Evolutionary conservation across 2,113 vertebrate species (phyloP).

Genomic region (Tyrannus savana): DNA sequence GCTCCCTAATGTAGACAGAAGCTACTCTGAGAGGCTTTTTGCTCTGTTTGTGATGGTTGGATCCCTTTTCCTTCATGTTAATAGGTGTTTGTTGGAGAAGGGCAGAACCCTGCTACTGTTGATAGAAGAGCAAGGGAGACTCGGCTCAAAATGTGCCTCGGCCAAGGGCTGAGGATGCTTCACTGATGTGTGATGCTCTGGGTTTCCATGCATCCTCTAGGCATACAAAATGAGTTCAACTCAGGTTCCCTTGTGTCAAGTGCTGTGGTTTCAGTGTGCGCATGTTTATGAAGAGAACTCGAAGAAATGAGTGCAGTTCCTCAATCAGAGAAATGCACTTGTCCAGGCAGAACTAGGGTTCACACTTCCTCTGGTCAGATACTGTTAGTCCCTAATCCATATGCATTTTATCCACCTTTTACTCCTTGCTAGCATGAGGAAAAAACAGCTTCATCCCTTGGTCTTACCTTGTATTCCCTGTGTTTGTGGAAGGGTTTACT

Average conservation of each 20-base stretch:
- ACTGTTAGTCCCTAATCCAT: not conserved
- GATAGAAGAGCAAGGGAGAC: not conserved
- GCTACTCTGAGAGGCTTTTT: not conserved
- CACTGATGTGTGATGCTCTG: not conserved
- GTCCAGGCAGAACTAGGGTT: not conserved
- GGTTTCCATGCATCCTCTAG: not conserved
- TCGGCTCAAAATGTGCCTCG: not conserved
- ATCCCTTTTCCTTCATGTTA: accelerated
- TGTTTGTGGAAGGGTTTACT: not conserved
- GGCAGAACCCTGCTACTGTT: accelerated
- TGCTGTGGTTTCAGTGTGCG: not conserved
- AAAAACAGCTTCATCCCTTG: not conserved
- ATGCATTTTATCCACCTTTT: not conserved
- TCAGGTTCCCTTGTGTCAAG: not conserved
- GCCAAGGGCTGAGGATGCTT: not conserved
- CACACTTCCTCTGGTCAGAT: not conserved
- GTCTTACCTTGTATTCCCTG: not conserved
- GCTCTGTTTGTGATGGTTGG: not conserved
- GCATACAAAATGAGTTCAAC: not conserved
- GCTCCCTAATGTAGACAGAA: not conserved
- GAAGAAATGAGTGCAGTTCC: not conserved
- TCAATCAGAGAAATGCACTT: not conserved
- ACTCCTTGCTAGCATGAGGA: not conserved
- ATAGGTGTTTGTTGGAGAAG: not conserved
- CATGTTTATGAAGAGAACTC: accelerated